Conservation (phyloP, 2,797 vertebrate species). For the Triplophysa yarkandensis region DNA sequence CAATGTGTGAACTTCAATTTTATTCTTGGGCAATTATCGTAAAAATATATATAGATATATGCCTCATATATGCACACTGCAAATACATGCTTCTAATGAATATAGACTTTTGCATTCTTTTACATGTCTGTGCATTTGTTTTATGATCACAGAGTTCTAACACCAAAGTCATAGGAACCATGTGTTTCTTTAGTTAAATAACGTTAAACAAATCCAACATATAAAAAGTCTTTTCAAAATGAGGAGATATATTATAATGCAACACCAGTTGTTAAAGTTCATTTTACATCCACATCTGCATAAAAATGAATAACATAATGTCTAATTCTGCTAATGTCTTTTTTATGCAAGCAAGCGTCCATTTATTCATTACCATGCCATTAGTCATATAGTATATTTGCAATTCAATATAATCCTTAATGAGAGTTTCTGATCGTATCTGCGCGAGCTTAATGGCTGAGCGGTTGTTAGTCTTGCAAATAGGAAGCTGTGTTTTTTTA, state of each 20-base stretch:
- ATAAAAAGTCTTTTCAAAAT: conserved; percentile 3
- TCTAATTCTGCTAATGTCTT: background rate
- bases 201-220: background rate
- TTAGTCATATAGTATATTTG: conserved; percentile 13
- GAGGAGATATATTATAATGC: conserved; percentile 10
- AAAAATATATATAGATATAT: background rate
- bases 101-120: background rate
- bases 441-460: background rate
- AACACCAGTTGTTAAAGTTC: background rate
- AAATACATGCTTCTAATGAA: too few species aligned
- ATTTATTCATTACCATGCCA: background rate
- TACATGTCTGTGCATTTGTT: background rate
- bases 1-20: background rate
- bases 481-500: background rate
- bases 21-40: background rate
- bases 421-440: conserved; percentile 6
- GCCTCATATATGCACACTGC: too few species aligned
- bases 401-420: conserved; percentile 7
- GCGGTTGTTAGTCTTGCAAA: conserved; percentile 8
- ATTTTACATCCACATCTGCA: conserved; percentile 7
- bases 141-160: background rate
- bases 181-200: background rate
- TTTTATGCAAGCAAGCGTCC: background rate
- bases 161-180: background rate
- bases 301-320: background rate